Conservation (phyloP, 2,113 vertebrate genomes). For the Tricholaema leucomelas region DNA sequence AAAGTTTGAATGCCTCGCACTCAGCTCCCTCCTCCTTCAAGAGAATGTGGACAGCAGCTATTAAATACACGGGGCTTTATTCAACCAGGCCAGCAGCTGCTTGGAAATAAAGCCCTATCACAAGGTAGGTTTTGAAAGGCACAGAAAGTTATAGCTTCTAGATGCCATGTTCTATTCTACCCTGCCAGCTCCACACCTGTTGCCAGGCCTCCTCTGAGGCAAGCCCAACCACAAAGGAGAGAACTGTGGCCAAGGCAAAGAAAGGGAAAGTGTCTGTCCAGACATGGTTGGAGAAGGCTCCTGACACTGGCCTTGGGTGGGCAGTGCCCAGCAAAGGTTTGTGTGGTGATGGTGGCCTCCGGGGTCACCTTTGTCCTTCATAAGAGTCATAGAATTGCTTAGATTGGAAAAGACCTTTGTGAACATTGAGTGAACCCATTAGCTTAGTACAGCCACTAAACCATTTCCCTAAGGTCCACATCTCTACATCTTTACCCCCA, state of each 20-base stretch:
- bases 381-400: not conserved
- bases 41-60: not conserved
- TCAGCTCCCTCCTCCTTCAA: not conserved
- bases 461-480: not conserved
- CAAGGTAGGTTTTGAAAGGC: not conserved
- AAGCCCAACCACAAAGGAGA: not conserved
- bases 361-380: not conserved
- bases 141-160: not conserved
- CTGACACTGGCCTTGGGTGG: accelerated
- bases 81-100: not conserved
- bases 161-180: not conserved
- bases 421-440: too few species aligned
- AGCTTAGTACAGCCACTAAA: not conserved
- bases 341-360: not conserved
- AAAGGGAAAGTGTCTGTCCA: not conserved
- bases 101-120: not conserved
- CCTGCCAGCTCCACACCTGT: accelerated
- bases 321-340: accelerated
- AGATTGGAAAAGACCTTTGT: not conserved
- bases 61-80: not conserved
- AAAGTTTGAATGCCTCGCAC: not conserved
- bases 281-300: accelerated
- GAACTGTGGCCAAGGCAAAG: accelerated
- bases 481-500: not conserved
- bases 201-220: not conserved